These are phyloP conservation scores for Zaprionus taronus DNA, from an alignment of 1,140 invertebrate genomes.

Conservation along the genomic window DNA sequence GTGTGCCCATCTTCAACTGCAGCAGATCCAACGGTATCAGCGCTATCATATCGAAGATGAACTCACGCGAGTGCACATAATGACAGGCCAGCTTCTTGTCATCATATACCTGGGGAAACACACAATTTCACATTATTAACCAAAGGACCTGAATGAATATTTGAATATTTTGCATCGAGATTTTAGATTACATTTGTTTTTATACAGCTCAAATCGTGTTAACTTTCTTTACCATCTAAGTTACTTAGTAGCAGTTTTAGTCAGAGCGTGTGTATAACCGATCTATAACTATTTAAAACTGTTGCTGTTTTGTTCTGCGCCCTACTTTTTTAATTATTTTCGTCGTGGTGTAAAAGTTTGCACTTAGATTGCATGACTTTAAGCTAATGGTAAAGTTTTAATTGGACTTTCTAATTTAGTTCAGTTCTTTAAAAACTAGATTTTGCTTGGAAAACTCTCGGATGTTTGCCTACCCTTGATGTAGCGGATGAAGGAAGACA, in stretches of 20 bases:
- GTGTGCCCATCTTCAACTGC: conserved; percentile 91
- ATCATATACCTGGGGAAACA: conserved; percentile 89
- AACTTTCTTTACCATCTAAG: no score
- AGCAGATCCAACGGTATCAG: conserved; percentile 95
- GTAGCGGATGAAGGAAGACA: not conserved
- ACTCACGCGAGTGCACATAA: conserved; percentile 93
- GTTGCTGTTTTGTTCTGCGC: not conserved
- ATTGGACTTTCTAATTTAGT: conserved; percentile 1
- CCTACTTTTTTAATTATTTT: not conserved
- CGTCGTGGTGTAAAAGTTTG: not conserved
- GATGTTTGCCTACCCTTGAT: not conserved
- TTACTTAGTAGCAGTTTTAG: no score
- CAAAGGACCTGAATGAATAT: not conserved
- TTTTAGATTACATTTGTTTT: no score
- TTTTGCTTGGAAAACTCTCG: not conserved
- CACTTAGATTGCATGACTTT: conserved; percentile 3
- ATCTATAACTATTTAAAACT: not conserved
- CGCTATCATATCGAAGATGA: conserved; percentile 93
- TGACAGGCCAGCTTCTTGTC: conserved; percentile 94
- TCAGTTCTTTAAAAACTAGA: not conserved
- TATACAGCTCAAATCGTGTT: no score
- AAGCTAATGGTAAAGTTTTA: conserved; percentile 8
- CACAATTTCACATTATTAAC: not conserved
- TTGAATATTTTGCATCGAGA: no score
- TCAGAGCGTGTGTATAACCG: no score